Base-by-base conservation (phyloP, 2,888 invertebrate species). In the Colostygia pectinataria region DNA sequence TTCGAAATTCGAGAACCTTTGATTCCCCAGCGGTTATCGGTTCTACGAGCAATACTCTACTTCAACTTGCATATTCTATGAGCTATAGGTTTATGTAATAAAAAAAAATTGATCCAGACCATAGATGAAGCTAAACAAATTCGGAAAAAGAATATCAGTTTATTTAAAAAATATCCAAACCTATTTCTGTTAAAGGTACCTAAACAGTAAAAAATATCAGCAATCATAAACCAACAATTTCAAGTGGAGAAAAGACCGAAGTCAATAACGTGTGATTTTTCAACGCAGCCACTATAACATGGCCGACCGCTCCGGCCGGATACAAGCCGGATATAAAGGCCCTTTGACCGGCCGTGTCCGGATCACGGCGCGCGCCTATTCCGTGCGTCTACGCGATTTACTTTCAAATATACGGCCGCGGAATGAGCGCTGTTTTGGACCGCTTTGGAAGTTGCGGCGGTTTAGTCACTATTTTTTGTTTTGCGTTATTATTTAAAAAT, bases 271-370 rank as follows among this genome's bases (percentile, higher is more conserved):
- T 39, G 54, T 46, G 49, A 50, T 46, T 54, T 54, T 54, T 54
- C 50, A 50, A 6, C 44, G 15, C n/a, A 23, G 55, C 23, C 24
- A 28, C 27, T 43, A 28, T 34, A 34, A 9, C 31, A 49, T 15
- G 32, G 52, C 25, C 38, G 40, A 20, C 1, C 4, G 5, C 5
- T 5, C 2, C 4, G 5, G 20, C 6, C 2, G 20, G 6, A n/a
- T n/a, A n/a, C n/a, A n/a, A n/a, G 8, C 56, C 61, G 63, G 68
- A 61, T 63, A 61, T 63, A 48, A 61, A 55, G 46, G 59, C 62
- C 67, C 63, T 68, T 68, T 69, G 69, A 66, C 59, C 61, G 59
- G 65, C 38, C 31, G 42, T 23, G 32, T 44, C 47, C 61, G 66
- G 65, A 56, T 61, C 65, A 63, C 27, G 53, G 59, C 32, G 2